Conservation (phyloP, 2,888 invertebrate species). For the Chrysolina americana region DNA sequence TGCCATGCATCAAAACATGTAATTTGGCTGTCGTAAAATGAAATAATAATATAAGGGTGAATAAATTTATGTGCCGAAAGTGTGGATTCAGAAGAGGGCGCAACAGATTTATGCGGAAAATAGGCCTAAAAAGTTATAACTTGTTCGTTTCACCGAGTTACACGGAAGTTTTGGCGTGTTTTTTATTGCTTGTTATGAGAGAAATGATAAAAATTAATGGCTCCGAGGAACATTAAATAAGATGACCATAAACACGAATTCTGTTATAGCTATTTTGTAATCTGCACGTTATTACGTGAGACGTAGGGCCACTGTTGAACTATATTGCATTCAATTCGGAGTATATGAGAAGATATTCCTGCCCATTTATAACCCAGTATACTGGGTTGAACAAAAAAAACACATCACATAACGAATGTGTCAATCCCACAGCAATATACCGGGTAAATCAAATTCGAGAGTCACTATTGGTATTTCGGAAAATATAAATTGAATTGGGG, state of each 20-base stretch:
- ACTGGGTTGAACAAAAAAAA: too few species aligned
- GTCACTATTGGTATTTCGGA: too few species aligned
- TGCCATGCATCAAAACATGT: constrained; percentile 54
- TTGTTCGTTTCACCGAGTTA: constrained; percentile 41
- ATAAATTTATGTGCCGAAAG: constrained; percentile 54
- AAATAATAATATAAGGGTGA: constrained; percentile 53
- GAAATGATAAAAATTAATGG: constrained; percentile 44
- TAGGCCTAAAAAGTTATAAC: constrained; percentile 42
- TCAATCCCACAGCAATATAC: too few species aligned
- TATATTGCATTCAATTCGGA: neutral
- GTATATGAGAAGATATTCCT: too few species aligned
- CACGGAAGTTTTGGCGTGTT: constrained; percentile 42
- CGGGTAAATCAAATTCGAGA: too few species aligned
- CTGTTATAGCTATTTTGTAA: neutral
- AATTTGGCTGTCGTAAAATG: constrained; percentile 55
- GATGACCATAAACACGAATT: constrained; percentile 42
- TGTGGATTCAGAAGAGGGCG: constrained; percentile 45
- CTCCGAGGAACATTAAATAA: constrained; percentile 33
- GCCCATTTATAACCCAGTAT: too few species aligned
- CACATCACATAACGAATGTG: too few species aligned
- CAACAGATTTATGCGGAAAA: constrained; percentile 49
- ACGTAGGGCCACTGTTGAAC: neutral
- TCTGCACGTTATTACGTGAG: neutral
- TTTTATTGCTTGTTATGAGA: constrained; percentile 46
- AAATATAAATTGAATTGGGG: too few species aligned